Evolutionary conservation across 2,888 invertebrate species (phyloP).

Genomic region (Mactromeris polynyma): DNA sequence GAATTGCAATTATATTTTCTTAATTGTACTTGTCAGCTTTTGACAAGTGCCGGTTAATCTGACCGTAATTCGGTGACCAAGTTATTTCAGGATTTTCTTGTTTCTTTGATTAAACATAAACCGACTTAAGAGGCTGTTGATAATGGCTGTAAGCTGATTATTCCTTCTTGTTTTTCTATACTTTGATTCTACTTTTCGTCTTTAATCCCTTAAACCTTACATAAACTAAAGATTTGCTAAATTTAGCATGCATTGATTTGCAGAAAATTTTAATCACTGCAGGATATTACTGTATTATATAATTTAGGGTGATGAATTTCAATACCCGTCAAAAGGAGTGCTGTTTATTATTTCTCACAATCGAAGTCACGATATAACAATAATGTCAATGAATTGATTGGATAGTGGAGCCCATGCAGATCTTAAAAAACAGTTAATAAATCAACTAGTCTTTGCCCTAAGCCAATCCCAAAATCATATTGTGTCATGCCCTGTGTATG

Average conservation of each 20-base stretch:
- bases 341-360: too few species aligned
- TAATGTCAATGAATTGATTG: too few species aligned
- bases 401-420: too few species aligned
- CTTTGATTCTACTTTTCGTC: not conserved
- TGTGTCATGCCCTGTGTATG: too few species aligned
- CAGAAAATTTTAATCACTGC: not conserved
- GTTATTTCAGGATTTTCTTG: not conserved
- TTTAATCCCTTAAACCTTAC: not conserved
- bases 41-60: not conserved
- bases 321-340: too few species aligned
- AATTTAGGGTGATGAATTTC: too few species aligned
- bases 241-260: not conserved
- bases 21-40: constrained; percentile 11
- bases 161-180: not conserved
- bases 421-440: too few species aligned
- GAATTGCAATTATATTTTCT: constrained; percentile 21
- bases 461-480: too few species aligned
- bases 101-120: constrained; percentile 6
- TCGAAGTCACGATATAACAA: too few species aligned
- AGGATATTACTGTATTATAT: not conserved
- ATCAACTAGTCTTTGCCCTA: too few species aligned
- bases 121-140: constrained; percentile 11
- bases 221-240: not conserved
- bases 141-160: constrained; percentile 17
- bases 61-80: not conserved